Conservation (phyloP, 2,888 invertebrate genomes). For the Mythimna lalbum region DNA sequence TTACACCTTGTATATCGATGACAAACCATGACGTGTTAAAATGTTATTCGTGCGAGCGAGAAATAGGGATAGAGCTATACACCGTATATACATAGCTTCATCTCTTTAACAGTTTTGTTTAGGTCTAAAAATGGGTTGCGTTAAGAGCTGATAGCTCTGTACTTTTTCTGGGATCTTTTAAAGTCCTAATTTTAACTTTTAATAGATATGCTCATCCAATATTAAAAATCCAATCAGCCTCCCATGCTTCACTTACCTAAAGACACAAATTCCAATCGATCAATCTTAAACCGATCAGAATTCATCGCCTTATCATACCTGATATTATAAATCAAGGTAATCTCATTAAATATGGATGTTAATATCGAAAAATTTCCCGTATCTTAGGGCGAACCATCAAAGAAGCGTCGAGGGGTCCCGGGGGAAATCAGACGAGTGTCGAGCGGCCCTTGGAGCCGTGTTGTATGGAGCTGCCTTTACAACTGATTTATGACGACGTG, state of each 20-base stretch:
- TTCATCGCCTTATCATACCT: conserved; percentile 28
- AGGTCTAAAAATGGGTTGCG: no score
- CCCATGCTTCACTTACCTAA: neutral
- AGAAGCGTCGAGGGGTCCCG: conserved; percentile 47
- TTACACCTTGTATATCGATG: no score
- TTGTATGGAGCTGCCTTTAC: conserved; percentile 54
- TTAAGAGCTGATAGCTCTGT: no score
- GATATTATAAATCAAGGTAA: conserved; percentile 49
- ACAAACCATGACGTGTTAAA: no score
- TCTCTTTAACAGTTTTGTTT: no score
- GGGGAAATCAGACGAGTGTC: conserved; percentile 68
- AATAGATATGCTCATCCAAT: neutral
- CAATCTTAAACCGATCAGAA: conserved; percentile 14
- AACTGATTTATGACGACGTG: conserved; percentile 60
- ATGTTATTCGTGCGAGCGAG: no score
- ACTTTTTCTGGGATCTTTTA: no score
- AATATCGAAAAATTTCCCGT: conserved; percentile 56
- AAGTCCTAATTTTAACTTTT: neutral
- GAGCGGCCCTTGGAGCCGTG: conserved; percentile 50
- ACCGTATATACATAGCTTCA: no score
- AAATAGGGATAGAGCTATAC: no score
- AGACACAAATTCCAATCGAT: conserved; percentile 23
- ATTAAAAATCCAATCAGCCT: conserved; percentile 13
- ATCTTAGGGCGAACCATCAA: conserved; percentile 59
- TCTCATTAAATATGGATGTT: conserved; percentile 59